phyloP scores from a whole-genome alignment of 2,113 vertebrate species.

The Cyanoramphus novaezelandiae region DNA sequence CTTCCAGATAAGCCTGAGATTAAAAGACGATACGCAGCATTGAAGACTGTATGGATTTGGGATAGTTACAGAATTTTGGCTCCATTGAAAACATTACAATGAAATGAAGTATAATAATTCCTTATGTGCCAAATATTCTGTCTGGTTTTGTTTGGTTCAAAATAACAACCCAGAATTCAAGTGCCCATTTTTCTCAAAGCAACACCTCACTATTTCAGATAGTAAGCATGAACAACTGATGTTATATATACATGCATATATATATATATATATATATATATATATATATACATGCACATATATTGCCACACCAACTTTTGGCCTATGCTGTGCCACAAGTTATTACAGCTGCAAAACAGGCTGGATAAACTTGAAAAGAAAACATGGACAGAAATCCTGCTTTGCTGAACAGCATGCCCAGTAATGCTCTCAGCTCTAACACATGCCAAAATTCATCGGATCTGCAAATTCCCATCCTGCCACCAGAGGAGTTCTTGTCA shows the following conservation, averaged over 20 bases:
- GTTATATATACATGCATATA: not conserved
- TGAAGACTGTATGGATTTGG: not conserved
- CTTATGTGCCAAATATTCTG: not conserved
- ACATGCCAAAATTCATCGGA: not conserved
- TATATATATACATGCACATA: not conserved
- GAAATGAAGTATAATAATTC: not conserved
- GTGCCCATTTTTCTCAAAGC: not conserved
- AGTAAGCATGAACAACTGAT: not conserved
- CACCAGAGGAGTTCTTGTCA: not conserved
- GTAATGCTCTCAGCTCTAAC: not conserved
- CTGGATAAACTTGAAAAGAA: slow-evolving; percentile 28
- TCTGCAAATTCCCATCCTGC: not conserved
- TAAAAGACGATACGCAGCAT: not conserved
- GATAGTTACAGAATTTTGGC: not conserved
- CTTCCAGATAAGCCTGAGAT: not conserved
- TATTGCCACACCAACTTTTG: not conserved
- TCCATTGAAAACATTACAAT: not conserved
- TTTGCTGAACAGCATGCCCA: not conserved
- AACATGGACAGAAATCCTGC: not conserved
- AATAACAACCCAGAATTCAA: not conserved
- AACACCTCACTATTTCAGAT: not conserved
- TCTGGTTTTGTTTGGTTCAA: slow-evolving; percentile 9
- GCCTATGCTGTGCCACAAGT: not conserved
- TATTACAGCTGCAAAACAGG: not conserved
- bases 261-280: not conserved